phyloP scores from a whole-genome alignment of 2,888 invertebrate species.

The Papilio elwesi region DNA sequence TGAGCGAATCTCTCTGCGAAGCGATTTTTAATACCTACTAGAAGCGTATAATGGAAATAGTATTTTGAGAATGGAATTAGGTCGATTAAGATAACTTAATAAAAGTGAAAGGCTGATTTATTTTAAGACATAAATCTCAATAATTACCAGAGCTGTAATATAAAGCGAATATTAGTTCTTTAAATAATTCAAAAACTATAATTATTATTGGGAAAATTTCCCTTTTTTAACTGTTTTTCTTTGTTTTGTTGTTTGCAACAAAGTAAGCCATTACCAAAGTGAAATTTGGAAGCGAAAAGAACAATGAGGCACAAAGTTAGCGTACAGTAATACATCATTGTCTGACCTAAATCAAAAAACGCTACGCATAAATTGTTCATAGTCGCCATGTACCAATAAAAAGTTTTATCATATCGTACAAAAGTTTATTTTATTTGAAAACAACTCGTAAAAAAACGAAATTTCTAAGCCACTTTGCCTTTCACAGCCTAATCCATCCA shows the following conservation, averaged over 20 bases:
- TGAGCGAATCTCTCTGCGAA: neutral
- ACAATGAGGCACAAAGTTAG: conserved; percentile 15
- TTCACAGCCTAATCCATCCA: too few species aligned
- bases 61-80: neutral
- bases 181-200: too few species aligned
- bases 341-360: conserved; percentile 16
- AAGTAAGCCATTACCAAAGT: neutral
- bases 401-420: conserved; percentile 23
- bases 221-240: neutral
- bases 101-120: neutral
- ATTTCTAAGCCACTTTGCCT: too few species aligned
- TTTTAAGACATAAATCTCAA: too few species aligned
- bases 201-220: too few species aligned
- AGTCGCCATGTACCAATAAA: conserved; percentile 7
- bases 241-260: neutral
- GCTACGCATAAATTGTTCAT: conserved; percentile 6
- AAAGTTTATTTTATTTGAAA: neutral
- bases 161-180: too few species aligned
- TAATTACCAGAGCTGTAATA: too few species aligned
- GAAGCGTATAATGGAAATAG: neutral
- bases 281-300: neutral
- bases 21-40: neutral
- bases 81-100: neutral
- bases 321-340: conserved; percentile 18
- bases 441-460: neutral